Evolutionary conservation across 2,888 invertebrate genomes (phyloP), one percentile per base, ranked within the genome.

Genomic region (Nineta flava): DNA sequence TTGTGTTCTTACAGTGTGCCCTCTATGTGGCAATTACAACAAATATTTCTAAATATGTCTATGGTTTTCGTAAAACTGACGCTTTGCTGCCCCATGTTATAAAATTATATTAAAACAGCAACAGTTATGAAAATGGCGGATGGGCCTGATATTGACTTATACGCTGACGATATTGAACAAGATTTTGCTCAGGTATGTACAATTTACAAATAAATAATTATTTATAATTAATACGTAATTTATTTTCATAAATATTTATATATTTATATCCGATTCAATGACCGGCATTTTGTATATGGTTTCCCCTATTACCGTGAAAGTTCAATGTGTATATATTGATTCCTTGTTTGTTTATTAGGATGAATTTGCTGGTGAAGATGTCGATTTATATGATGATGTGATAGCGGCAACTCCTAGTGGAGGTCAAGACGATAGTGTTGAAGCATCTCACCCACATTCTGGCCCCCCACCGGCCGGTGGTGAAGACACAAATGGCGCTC

Each of bases 371-470:
- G 86, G 83, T 53, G 87, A 90, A 58, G 87, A 87, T 61, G 91
- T 90, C 54, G 94, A 95, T 73, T 75, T 95, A 50, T 95, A 95
- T 66, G 93, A 95, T 70, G 94, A 94, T 71, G 94, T 94, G 57
- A 87, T 94, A 59, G 83, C 92, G 48, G 81, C 90, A 35, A 81
- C 87, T 42, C 73, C 80, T 52, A 65, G 65, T n/a, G 65, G 69
- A 56, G 73, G 76, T 54, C 74, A 74, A 53, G 79, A 76, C 52
- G 76, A 76, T 55, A 72, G 71, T 19, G 73, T 74, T 42, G 74
- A 75, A 40, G 72, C 76, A 13, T 77, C 77, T 53, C 73, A 76
- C 46, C 71, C 69, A 49, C 69, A 72, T 51, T 65, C 71, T 46
- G 69, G 72, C 51, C 66, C 71, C 48, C 70, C 72, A 57, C 69